phyloP scores from a whole-genome alignment of 2,888 invertebrate species.

The Amaurobius ferox region DNA sequence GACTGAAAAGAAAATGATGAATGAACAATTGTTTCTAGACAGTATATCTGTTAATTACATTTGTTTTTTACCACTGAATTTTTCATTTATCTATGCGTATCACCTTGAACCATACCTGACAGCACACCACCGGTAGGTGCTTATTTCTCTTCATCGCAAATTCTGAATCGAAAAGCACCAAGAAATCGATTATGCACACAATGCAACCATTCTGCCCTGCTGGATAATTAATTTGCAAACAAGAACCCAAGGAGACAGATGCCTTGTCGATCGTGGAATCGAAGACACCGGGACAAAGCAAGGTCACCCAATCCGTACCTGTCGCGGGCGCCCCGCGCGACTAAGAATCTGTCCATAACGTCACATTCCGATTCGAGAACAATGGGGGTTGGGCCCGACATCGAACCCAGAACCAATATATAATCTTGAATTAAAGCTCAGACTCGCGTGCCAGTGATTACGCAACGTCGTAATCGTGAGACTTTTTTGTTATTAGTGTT shows the following conservation, averaged over 20 bases:
- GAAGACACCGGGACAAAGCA: background rate
- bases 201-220: background rate
- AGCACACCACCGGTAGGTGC: too few species aligned
- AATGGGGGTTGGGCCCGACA: background rate
- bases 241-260: background rate
- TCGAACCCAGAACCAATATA: background rate
- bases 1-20: too few species aligned
- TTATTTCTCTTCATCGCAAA: background rate
- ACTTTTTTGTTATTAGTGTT: background rate
- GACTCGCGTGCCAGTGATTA: background rate
- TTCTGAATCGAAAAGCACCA: background rate
- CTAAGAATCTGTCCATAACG: background rate
- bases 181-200: background rate
- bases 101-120: too few species aligned
- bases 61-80: too few species aligned
- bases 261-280: background rate
- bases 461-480: background rate
- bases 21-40: too few species aligned
- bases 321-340: background rate
- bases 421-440: background rate
- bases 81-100: too few species aligned
- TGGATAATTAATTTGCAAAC: background rate
- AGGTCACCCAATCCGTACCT: constrained; percentile 5
- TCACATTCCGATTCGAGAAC: background rate
- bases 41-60: too few species aligned